Evolutionary conservation across 2,113 vertebrate genomes (phyloP).

Genomic region (Acinonyx jubatus): DNA sequence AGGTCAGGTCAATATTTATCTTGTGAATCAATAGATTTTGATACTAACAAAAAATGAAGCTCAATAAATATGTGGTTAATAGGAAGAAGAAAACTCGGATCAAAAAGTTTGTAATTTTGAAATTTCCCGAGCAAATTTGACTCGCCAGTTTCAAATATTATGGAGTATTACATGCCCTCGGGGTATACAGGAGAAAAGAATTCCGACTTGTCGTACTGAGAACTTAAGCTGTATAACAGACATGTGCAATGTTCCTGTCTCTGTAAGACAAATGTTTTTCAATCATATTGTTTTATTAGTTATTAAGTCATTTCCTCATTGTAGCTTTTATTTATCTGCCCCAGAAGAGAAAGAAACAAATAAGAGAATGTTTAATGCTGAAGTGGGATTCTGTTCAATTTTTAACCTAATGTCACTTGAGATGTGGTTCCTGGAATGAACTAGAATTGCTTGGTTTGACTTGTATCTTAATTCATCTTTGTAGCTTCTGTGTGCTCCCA

Average conservation of each 20-base stretch:
- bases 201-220: conserved; percentile 5
- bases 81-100: conserved; percentile 72
- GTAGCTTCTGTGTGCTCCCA: background rate
- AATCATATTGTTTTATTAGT: background rate
- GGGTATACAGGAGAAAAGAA: background rate
- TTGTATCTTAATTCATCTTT: background rate
- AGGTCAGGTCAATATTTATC: conserved; percentile 89
- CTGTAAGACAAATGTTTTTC: background rate
- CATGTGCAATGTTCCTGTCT: background rate
- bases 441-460: background rate
- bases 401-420: background rate
- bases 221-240: background rate
- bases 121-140: conserved; percentile 73
- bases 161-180: background rate
- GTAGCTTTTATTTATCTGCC: conserved; percentile 11
- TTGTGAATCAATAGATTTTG: conserved; percentile 86
- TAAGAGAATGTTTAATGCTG: background rate
- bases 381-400: background rate
- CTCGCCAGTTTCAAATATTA: conserved; percentile 37
- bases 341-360: background rate
- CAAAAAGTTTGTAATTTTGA: conserved; percentile 76
- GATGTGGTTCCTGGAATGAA: background rate
- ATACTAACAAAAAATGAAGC: conserved; percentile 84
- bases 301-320: background rate
- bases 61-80: conserved; percentile 80